Percentiles rank a stretch among this genome's conserved stretches.
Conservation (phyloP, 2,888 invertebrate genomes). For the Syritta pipiens region DNA sequence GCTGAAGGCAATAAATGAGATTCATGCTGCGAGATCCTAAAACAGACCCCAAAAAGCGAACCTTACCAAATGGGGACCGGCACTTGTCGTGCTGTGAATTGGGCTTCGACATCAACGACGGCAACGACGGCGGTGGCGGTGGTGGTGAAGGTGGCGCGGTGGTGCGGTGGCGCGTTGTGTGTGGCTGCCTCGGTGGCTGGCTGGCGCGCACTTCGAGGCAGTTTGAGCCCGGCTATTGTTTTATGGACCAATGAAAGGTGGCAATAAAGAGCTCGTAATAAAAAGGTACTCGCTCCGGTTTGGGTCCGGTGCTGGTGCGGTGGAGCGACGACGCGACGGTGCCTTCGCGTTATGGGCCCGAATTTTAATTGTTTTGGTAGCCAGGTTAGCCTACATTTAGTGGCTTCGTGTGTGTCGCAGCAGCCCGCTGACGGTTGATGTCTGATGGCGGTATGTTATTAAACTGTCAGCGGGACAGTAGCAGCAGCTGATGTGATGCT, state of each 20-base stretch:
- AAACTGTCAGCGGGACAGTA: conserved; percentile 56
- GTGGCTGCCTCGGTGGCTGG: conserved; percentile 17
- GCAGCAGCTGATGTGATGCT: conserved; percentile 54
- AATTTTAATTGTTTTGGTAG: conserved; percentile 66
- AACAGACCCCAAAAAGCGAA: conserved; percentile 40
- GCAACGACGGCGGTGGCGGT: too few relatives aligned
- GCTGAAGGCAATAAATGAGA: conserved; percentile 51
- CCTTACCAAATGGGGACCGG: conserved; percentile 58
- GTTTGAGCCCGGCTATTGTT: conserved; percentile 61
- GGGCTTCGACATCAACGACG: conserved; percentile 28
- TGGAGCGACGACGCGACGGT: too few relatives aligned
- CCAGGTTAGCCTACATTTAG: too few relatives aligned
- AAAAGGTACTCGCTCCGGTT: conserved; percentile 19
- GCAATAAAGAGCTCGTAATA: conserved; percentile 45
- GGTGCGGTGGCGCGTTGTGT: conserved; percentile 24
- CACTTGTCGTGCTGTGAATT: conserved; percentile 61
- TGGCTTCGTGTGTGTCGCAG: conserved; percentile 54
- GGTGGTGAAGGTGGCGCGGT: too few relatives aligned
- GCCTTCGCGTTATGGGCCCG: conserved; percentile 24
- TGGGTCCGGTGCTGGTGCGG: too few relatives aligned
- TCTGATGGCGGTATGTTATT: conserved; percentile 55
- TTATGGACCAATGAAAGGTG: conserved; percentile 60
- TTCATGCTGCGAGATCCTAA: conserved; percentile 64
- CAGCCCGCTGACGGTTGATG: conserved; percentile 2
- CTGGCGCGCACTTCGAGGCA: conserved; percentile 19